Conservation (phyloP, 1,140 invertebrate species). For the Diprion similis region DNA sequence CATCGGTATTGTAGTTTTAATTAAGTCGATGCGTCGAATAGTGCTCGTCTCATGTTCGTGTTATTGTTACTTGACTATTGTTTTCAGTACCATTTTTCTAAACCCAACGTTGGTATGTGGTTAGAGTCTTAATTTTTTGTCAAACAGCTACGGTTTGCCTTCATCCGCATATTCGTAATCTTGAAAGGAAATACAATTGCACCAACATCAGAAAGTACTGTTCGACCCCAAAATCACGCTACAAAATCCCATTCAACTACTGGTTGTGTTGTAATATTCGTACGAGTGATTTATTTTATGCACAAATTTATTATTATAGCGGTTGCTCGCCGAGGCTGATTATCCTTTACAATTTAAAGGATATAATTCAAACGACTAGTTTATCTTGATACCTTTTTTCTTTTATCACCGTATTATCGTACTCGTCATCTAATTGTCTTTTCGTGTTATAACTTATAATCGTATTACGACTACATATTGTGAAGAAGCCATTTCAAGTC, state of each 20-base stretch:
- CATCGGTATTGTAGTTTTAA: not conserved
- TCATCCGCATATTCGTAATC: not conserved
- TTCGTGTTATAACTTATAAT: not conserved
- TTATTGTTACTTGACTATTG: no score
- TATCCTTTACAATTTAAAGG: no score
- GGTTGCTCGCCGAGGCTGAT: no score
- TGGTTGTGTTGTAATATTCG: no score
- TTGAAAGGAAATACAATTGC: not conserved
- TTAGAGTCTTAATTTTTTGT: no score
- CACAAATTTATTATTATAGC: no score
- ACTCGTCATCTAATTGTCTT: not conserved
- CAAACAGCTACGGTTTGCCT: not conserved
- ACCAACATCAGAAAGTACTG: not conserved
- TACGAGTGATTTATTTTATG: no score
- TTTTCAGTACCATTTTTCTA: not conserved
- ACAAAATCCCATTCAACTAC: no score
- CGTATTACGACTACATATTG: not conserved
- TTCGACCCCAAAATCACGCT: no score
- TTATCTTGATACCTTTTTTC: no score
- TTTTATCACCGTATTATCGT: not conserved
- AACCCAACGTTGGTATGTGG: no score
- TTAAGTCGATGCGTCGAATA: not conserved
- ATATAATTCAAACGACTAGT: no score
- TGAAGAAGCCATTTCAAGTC: not conserved
- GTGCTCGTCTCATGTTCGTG: not conserved